Conservation (phyloP, 2,113 vertebrate genomes). For the Muscicapa adusta region DNA sequence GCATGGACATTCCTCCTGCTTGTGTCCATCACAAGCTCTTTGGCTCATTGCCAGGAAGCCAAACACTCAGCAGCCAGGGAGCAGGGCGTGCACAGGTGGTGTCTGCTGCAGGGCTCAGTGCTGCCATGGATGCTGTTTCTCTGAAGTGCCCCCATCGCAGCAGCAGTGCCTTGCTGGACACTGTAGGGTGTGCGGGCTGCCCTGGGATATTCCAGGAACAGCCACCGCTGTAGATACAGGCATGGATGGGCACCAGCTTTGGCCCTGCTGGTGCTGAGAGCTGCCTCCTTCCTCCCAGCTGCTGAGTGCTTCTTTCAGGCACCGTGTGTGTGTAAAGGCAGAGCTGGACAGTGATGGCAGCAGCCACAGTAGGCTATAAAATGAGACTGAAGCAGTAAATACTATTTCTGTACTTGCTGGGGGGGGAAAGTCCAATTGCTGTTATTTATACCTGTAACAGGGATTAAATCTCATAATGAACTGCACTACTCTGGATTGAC, state of each 20-base stretch:
- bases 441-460: not conserved
- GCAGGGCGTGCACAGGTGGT: rapidly evolving
- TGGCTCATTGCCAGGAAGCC: not conserved
- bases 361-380: not conserved
- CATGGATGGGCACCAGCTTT: not conserved
- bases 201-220: not conserved
- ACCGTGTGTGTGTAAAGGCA: not conserved
- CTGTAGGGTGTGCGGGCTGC: not conserved
- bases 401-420: not conserved
- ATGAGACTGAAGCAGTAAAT: not conserved
- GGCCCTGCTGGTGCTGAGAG: rapidly evolving
- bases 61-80: not conserved
- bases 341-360: not conserved
- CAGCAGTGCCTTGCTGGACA: rapidly evolving
- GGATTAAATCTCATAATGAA: not conserved
- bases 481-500: slow-evolving; percentile 18
- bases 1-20: rapidly evolving
- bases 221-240: too few relatives aligned
- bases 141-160: rapidly evolving
- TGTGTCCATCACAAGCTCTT: not conserved
- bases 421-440: not conserved
- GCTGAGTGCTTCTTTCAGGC: not conserved
- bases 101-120: not conserved
- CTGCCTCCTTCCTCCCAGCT: rapidly evolving
- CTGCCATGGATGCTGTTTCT: not conserved